Evolutionary conservation across 2,113 vertebrate genomes (phyloP), one percentile per base, ranked within the genome.

Genomic region (Montifringilla adamsi): DNA sequence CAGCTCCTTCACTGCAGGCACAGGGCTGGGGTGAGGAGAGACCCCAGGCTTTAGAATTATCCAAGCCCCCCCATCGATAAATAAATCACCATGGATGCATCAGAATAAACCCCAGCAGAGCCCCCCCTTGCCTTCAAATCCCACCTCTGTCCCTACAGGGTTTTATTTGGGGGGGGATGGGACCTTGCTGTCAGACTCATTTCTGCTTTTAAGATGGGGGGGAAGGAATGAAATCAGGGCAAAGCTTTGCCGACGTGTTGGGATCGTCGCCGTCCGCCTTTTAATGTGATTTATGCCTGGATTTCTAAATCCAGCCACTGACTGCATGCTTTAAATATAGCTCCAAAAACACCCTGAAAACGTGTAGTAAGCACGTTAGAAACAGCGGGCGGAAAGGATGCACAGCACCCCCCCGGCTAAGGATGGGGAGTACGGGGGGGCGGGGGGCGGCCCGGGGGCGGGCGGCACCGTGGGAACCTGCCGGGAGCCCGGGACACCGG

Each of bases 241-340:
- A 75, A 39, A 70, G 84, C 83, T 83, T 50, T 77, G 66, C 60
- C 11, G 62, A 43, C 10, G 66, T 33, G 1, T 16, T 55, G 86
- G 72, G 72, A 67, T 72, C 30, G 27, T 92, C 26, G 7, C 87
- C 37, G 53, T 66, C 82, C 69, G 31, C 7, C 66, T 81, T 90
- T 90, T 78, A 85, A 88, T 67, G 92, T 67, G 91, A 94, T 95
- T 91, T 94, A 83, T 78, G 88, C 68, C 85, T 18, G 90, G 55
- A 26, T 95, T 94, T 91, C 90, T 94, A 88, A 76, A 85, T 79
- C 58, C 79, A 90, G 93, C 74, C 90, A 12, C 93, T 86, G 85
- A 80, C 94, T 94, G 70, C 63, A 56, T 2, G 12, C 78, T 79
- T 91, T 90, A 93, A 94, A 95, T 89, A 93, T 55, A 89, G 92